Conservation (phyloP, 1,140 invertebrate species). For the Neuroterus valhalla region DNA sequence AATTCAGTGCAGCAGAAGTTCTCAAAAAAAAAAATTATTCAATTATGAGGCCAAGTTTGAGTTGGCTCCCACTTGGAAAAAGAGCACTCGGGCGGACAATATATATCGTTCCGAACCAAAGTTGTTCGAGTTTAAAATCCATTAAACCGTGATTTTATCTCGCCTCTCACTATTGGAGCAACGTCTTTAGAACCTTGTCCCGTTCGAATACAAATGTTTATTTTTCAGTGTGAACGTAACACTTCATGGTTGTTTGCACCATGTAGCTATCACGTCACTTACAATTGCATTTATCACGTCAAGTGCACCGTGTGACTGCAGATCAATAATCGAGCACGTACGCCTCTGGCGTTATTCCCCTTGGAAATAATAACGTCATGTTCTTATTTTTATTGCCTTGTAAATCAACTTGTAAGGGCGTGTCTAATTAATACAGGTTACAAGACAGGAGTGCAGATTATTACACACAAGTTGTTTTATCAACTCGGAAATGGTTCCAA, state of each 20-base stretch:
- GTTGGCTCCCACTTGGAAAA: not conserved
- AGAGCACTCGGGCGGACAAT: not conserved
- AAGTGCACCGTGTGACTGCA: constrained; percentile 23
- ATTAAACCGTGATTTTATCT: constrained; percentile 8
- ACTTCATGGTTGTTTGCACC: not conserved
- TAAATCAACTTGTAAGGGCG: not conserved
- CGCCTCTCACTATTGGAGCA: not conserved
- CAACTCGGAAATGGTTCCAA: no score
- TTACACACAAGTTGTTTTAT: no score
- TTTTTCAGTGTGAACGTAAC: constrained; percentile 15
- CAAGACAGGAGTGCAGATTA: no score
- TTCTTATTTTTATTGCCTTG: not conserved
- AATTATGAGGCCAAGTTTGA: not conserved
- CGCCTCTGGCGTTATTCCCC: not conserved
- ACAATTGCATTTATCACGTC: constrained; percentile 26
- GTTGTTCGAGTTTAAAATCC: not conserved
- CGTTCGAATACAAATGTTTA: not conserved
- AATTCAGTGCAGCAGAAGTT: not conserved
- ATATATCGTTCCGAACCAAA: not conserved
- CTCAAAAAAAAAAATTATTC: not conserved
- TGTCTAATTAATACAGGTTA: not conserved
- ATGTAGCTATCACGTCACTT: constrained; percentile 26
- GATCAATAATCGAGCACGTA: constrained; percentile 12
- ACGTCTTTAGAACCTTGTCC: constrained; percentile 1
- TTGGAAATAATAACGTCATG: not conserved